Percentiles rank a stretch among this genome's conserved stretches.
These are phyloP conservation scores for Sceloporus tristichus DNA, from an alignment of 2,113 vertebrate species.

Conservation along the genomic window DNA sequence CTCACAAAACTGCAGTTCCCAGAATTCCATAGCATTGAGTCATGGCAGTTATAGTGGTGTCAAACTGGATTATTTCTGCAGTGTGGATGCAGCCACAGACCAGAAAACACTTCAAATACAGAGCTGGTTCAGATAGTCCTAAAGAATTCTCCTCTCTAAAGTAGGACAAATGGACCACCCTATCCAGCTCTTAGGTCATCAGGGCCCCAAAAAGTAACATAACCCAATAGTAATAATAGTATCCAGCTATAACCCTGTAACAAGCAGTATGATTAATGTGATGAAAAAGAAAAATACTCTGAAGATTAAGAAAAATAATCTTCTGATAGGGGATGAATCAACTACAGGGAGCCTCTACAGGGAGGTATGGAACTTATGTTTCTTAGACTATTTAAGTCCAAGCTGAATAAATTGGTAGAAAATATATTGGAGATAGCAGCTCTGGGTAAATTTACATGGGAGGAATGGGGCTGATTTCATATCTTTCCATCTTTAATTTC, in stretches of 20 bases:
- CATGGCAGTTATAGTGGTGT: too few relatives aligned
- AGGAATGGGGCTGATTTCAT: slow-evolving; percentile 45
- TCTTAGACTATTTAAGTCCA: slow-evolving; percentile 54
- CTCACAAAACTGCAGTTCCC: too few relatives aligned
- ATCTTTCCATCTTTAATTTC: slow-evolving; percentile 70
- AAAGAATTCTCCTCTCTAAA: background rate
- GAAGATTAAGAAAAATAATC: slow-evolving; percentile 4
- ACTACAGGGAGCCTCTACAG: slow-evolving; percentile 41
- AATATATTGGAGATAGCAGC: slow-evolving; percentile 56
- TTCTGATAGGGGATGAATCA: background rate
- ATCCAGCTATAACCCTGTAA: slow-evolving; percentile 51
- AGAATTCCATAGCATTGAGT: too few relatives aligned
- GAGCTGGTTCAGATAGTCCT: background rate
- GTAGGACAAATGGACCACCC: background rate
- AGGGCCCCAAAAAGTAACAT: background rate
- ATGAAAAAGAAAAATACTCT: slow-evolving; percentile 37
- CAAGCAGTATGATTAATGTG: slow-evolving; percentile 44
- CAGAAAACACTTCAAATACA: background rate
- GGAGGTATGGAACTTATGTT: slow-evolving; percentile 63
- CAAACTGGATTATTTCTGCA: too few relatives aligned
- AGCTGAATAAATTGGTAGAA: slow-evolving; percentile 41
- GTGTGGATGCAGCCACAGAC: too few relatives aligned
- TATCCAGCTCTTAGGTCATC: background rate
- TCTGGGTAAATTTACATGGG: slow-evolving; percentile 44
- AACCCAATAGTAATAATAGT: background rate